Percentiles rank a stretch among this genome's conserved stretches.
Evolutionary conservation across 2,888 invertebrate genomes (phyloP).

Genomic region (Rhorus exstirpatorius): DNA sequence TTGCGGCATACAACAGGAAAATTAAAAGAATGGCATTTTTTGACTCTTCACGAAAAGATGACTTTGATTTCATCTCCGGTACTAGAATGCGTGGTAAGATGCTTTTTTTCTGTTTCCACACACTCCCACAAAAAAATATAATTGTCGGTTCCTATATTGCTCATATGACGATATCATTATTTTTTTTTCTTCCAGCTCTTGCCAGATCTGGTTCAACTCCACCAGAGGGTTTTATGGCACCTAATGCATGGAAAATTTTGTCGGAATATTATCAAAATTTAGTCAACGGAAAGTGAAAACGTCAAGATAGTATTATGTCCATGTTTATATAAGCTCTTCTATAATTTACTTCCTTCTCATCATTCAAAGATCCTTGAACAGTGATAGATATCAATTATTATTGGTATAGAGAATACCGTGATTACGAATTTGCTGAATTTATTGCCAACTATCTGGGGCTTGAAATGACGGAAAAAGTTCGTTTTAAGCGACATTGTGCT

Average conservation of each 20-base stretch:
- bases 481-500: background rate
- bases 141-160: background rate
- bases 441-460: too few species aligned
- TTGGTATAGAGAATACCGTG: too few species aligned
- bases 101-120: background rate
- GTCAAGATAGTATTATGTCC: background rate
- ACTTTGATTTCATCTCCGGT: slow-evolving; percentile 99
- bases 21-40: slow-evolving; percentile 96
- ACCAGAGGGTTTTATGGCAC: slow-evolving; percentile 99
- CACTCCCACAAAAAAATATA: background rate
- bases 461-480: background rate
- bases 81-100: slow-evolving; percentile 95
- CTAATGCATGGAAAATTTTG: slow-evolving; percentile 96
- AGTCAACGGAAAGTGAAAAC: slow-evolving; percentile 42
- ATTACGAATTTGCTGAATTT: too few species aligned
- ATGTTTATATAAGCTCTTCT: background rate
- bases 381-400: too few species aligned
- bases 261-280: slow-evolving; percentile 93
- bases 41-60: slow-evolving; percentile 94
- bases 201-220: slow-evolving; percentile 95
- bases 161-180: background rate
- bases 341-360: too few species aligned
- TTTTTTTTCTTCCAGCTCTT: slow-evolving; percentile 85
- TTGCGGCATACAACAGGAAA: slow-evolving; percentile 98
- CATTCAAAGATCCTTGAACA: too few species aligned